Base-by-base conservation (phyloP, 2,113 vertebrate genomes). In the Xenopus borealis region DNA sequence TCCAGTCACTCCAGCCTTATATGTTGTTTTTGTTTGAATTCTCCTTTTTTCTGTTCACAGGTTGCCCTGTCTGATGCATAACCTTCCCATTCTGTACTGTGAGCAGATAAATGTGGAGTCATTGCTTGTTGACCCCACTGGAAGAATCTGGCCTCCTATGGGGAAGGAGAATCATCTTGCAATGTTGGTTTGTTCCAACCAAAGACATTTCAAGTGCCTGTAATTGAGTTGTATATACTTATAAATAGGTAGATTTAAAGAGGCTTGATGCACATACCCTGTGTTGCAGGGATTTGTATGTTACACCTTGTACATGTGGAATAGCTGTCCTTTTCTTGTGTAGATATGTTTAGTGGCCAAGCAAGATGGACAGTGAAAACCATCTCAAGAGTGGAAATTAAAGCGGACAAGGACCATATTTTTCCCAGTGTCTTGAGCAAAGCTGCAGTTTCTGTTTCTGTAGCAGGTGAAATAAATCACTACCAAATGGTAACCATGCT, bases 191-290 rank as follows among this genome's bases (percentile, higher is more conserved):
- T 92, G 94, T 89, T 95, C 96, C 97, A 98, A 96, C 97, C 96
- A 98, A 99, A 98, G 96, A 98, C 95, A 90, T 95, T 93, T 95
- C 90, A 98, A 99, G 96, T 98, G 97, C 97, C 97, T 99, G 96
- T 96, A 93, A 96, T 92, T 93, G 94, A 94, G 91, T 27, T 97
- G 95, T 98, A 96, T 88, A 97, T 97, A 97, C 93, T 93, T 93
- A 87, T 96, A 94, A 92, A 86, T 78, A 83, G 87, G 88, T 89
- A 47, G 2, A 47, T 47, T 47, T 47, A 47, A 47, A 12, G 23
- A 27, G 12, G 10, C 5, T 84, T 83, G 88, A 85, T 88, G 86
- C 83, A 88, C 88, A 80, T 57, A 85, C 90, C 90, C 90, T 65
- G 58, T 84, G 74, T 81, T 27, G 40, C 81, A 80, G 84, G 65